Base-by-base conservation (phyloP, 1,140 invertebrate species). In the Solen grandis region DNA sequence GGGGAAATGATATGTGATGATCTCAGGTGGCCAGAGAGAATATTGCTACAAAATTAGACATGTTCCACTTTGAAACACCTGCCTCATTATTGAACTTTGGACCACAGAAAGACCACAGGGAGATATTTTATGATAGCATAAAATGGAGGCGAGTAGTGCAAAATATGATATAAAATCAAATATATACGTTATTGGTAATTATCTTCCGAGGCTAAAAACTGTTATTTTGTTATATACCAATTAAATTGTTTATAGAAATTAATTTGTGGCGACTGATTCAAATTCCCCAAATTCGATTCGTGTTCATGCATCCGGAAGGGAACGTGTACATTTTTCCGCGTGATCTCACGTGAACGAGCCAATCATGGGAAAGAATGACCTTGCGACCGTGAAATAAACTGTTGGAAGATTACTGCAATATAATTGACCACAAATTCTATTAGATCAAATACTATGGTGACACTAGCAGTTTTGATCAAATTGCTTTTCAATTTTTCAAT, bases 321-420 rank as follows among this genome's bases (percentile, higher is more conserved):
- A 74, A 60, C 70, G n/a, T 38, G 70, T 74, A n/a, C 31, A 41
- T 60, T 74, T 74, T 74, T 74, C 70, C 62, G 70, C 70, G 55
- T 33, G 55, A 74, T 38, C 62, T 27, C 33, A 60, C 38, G 29
- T 59, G n/a, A 74, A 74, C 70, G 55, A 36, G 50, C 70, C 35
- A 60, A 74, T 38, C 70, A 74, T 33, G 55, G 36, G 70, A 57
- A 36, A 33, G 22, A 22, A 35, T 60, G 25, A 38, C n/a, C n/a
- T 60, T 38, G 35, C 55, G 70, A 74, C 70, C 57, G 31, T 25
- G 25, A 31, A 35, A 29, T 60, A 74, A 74, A 60, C 70, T 27
- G 31, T 33, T 16, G 35, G 70, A 62, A 74, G 59, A 60, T 41
- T 29, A 62, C 55, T 38, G 70, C 54, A 31, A 60, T 74, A 60